Evolutionary conservation across 2,888 invertebrate species (phyloP).

Genomic region (Sinodicranocentrus sp.): DNA sequence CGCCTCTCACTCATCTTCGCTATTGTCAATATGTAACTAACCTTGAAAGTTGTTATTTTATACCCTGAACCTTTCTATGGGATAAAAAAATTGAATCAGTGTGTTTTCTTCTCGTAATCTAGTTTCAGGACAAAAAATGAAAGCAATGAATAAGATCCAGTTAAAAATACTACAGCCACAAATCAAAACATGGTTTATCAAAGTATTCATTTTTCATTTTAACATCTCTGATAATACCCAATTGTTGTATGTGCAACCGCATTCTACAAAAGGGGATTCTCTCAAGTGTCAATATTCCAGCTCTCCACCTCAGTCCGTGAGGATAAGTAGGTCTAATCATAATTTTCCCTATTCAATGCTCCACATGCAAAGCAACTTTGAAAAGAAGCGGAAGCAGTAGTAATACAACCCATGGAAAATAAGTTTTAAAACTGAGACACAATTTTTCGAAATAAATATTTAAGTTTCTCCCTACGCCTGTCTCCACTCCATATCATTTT

Average conservation of each 20-base stretch:
- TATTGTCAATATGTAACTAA: slow-evolving; percentile 25
- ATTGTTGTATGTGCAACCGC: neutral
- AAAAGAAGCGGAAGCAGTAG: slow-evolving; percentile 39
- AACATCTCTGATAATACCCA: neutral
- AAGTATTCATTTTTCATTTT: too few species aligned
- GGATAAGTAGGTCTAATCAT: slow-evolving; percentile 18
- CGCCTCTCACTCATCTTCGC: slow-evolving; percentile 10
- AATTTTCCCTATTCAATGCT: slow-evolving; percentile 19
- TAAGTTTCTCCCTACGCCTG: neutral
- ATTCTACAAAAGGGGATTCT: too few species aligned
- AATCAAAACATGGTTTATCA: neutral
- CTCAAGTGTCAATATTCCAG: too few species aligned
- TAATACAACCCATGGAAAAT: neutral
- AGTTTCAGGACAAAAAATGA: neutral
- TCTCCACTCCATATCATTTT: slow-evolving; percentile 24
- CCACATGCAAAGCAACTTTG: slow-evolving; percentile 28
- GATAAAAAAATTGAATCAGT: slow-evolving; percentile 12
- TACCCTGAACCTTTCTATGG: neutral
- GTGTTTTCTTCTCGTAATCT: neutral
- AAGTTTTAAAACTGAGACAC: neutral
- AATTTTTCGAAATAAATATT: neutral
- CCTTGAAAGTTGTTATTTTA: slow-evolving; percentile 22
- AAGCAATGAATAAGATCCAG: neutral
- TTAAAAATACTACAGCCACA: too few species aligned
- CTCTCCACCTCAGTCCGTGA: too few species aligned